Percentiles rank a stretch among this genome's conserved stretches.
These are phyloP conservation scores for Cercopithecus neglectus DNA, from an alignment of 2,797 vertebrate species.

Conservation along the genomic window DNA sequence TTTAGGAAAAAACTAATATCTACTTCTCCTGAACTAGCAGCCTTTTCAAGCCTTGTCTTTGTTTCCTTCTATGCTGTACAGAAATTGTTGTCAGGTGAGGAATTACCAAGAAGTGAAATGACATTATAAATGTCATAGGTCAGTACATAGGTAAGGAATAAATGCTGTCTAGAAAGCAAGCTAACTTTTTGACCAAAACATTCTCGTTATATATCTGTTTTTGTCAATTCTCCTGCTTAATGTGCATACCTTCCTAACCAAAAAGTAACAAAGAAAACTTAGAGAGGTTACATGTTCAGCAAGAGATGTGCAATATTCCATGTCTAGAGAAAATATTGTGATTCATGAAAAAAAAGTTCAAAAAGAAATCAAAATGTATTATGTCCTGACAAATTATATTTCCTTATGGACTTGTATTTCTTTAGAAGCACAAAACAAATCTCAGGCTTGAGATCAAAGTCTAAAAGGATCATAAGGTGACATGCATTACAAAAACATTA, in stretches of 20 bases:
- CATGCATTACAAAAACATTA: background rate
- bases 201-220: constrained; percentile 50
- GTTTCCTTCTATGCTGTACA: constrained; percentile 55
- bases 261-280: constrained; percentile 54
- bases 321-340: background rate
- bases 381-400: background rate
- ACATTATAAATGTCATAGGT: constrained; percentile 71
- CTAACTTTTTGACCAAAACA: constrained; percentile 65
- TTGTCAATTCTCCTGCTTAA: constrained; percentile 18
- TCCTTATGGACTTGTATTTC: constrained; percentile 21
- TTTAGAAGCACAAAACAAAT: constrained; percentile 30
- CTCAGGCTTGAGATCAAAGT: background rate
- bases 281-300: constrained; percentile 52
- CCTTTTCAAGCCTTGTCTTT: constrained; percentile 64
- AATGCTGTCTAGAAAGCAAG: constrained; percentile 62
- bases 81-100: constrained; percentile 68
- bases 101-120: constrained; percentile 70
- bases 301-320: constrained; percentile 36
- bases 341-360: constrained; percentile 10
- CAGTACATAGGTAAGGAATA: constrained; percentile 9
- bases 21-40: constrained; percentile 58
- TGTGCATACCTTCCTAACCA: constrained; percentile 47
- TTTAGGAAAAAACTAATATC: constrained; percentile 55
- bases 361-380: constrained; percentile 41
- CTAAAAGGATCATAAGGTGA: constrained; percentile 29